Percentiles rank a stretch among this genome's conserved stretches.
These are phyloP conservation scores for Caenorhabditis virilis DNA, from an alignment of 2,888 invertebrate genomes.

Conservation along the genomic window DNA sequence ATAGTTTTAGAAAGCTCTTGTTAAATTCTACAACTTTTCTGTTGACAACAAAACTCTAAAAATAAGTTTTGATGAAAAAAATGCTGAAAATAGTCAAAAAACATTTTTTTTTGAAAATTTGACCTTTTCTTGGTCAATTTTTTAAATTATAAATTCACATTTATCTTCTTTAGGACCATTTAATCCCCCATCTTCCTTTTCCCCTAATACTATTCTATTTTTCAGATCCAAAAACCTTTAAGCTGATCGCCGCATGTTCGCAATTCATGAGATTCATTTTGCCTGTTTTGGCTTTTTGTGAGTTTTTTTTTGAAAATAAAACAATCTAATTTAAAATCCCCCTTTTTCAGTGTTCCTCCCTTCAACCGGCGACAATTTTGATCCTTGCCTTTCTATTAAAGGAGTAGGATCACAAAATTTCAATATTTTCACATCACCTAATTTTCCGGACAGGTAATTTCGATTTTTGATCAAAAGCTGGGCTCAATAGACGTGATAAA, in stretches of 20 bases:
- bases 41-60: too few relatives aligned
- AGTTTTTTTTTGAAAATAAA: slow-evolving; percentile 5
- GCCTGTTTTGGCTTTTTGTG: slow-evolving; percentile 35
- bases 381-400: slow-evolving; percentile 33
- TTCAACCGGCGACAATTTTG: slow-evolving; percentile 8
- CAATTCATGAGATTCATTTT: slow-evolving; percentile 37
- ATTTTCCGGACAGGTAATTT: slow-evolving; percentile 23
- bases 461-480: too few relatives aligned
- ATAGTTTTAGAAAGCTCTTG: too few relatives aligned
- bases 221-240: too few relatives aligned
- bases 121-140: too few relatives aligned
- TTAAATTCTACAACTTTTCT: too few relatives aligned
- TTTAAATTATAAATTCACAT: too few relatives aligned
- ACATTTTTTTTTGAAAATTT: background rate
- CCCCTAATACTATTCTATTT: too few relatives aligned
- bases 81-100: background rate
- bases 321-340: background rate
- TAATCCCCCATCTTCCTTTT: too few relatives aligned
- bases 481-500: too few relatives aligned
- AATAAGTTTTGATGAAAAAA: background rate
- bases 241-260: slow-evolving; percentile 34
- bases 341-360: background rate
- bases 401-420: slow-evolving; percentile 28
- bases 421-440: slow-evolving; percentile 33
- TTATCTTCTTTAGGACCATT: too few relatives aligned